Evolutionary conservation across 2,113 vertebrate genomes (phyloP).

Genomic region (Corvus cornix): DNA sequence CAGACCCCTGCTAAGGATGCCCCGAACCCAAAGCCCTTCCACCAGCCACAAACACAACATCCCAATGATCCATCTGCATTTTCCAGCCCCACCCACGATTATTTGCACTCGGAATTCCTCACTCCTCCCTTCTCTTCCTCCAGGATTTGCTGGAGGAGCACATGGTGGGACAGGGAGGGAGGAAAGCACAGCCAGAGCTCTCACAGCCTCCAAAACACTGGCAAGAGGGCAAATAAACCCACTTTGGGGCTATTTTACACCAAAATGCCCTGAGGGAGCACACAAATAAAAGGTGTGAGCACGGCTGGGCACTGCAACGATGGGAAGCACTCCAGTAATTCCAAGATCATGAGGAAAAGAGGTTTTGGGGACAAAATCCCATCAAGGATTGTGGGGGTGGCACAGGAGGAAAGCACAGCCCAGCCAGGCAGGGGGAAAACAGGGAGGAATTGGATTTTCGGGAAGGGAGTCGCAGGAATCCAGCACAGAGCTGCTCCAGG

Average conservation of each 20-base stretch:
- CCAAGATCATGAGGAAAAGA: accelerated
- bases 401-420: background rate
- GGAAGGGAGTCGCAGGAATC: background rate
- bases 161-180: background rate
- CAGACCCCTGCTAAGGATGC: background rate
- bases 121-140: background rate
- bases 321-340: background rate
- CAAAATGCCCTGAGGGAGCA: background rate
- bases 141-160: background rate
- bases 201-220: accelerated
- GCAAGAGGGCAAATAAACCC: background rate
- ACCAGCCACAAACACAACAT: background rate
- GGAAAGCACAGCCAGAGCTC: background rate
- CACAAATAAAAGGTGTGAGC: background rate
- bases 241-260: background rate
- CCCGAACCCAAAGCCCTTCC: background rate
- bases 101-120: background rate
- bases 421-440: background rate
- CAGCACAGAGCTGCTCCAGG: background rate
- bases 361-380: background rate
- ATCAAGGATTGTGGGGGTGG: background rate
- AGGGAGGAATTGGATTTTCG: background rate
- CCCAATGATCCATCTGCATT: background rate
- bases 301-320: background rate
- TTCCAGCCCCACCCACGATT: background rate